Percentiles rank a stretch among this genome's conserved stretches.
These are phyloP conservation scores for Eristalinus sepulchralis DNA, from an alignment of 2,888 invertebrate species.

Conservation along the genomic window DNA sequence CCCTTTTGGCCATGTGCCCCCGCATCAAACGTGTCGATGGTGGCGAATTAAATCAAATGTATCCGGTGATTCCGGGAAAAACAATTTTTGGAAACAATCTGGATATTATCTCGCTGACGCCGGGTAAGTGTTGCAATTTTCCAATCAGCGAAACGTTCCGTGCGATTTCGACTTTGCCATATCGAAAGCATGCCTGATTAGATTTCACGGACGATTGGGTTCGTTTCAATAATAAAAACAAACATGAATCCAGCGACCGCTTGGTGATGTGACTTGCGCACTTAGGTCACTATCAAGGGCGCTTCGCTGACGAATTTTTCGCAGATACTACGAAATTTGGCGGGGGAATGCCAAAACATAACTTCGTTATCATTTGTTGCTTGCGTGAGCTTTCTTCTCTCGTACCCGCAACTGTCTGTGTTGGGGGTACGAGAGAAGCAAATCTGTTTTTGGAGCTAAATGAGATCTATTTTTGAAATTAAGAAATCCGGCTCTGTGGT, in stretches of 20 bases:
- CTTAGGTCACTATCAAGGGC: neutral
- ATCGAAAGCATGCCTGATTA: too few relatives aligned
- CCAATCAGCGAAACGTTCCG: neutral
- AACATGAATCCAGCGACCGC: neutral
- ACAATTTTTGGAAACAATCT: constrained; percentile 77
- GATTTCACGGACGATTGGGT: neutral
- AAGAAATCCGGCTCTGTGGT: neutral
- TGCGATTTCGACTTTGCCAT: neutral
- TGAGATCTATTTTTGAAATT: constrained; percentile 2
- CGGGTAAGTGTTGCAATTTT: constrained; percentile 72
- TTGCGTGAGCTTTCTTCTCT: neutral
- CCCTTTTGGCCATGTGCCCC: constrained; percentile 73
- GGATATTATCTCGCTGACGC: constrained; percentile 74
- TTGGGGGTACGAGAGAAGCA: neutral
- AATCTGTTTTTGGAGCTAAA: neutral
- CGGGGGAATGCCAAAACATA: neutral
- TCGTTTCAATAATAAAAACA: neutral
- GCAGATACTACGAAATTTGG: neutral
- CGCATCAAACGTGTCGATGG: constrained; percentile 76
- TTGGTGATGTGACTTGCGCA: constrained; percentile 25
- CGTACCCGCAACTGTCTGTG: neutral
- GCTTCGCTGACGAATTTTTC: neutral
- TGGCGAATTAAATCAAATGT: constrained; percentile 73
- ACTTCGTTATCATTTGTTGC: constrained; percentile 8
- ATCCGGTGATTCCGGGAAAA: constrained; percentile 73